Evolutionary conservation across 2,888 invertebrate species (phyloP), one percentile per base, ranked within the genome.

Genomic region (Hofmannophila pseudospretella): DNA sequence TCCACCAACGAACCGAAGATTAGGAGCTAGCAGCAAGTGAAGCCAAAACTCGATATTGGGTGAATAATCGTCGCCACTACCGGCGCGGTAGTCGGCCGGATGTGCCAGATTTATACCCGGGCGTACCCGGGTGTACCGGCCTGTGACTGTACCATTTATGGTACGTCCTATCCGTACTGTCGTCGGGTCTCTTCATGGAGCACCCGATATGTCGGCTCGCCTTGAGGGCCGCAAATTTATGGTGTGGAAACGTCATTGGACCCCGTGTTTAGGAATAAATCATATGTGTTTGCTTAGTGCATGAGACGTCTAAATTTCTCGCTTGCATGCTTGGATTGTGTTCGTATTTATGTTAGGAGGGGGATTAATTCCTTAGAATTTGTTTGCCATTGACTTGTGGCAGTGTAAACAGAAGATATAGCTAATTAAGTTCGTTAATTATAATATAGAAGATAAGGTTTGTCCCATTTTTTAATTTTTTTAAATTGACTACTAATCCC

Each of bases 11-110:
- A 76, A 76, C 72, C 76, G 68, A 84, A 85, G 85, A 85, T 82
- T 82, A 80, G 79, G 62, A 67, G 66, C 66, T 69, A 76, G 78
- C 76, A 73, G 78, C 76, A 73, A 82, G 79, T 84, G 77, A 78
- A 80, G 82, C 82, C 80, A 82, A 82, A 85, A 85, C 82, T 84
- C 84, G 86, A 86, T 86, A 85, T 84, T 85, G 81, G 81, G 74
- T 86, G 85, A 86, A 84, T 86, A 84, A 86, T 85, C 76, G 86
- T 81, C 71, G 72, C 73, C 77, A 81, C 84, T 85, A 82, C 86
- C 86, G 86, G 85, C 71, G 78, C 74, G 81, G 79, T 76, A 65
- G 71, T 63, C 70, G 67, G 63, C 81, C 85, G 85, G 86, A 85
- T 76, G 75, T 60, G 71, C 71, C 75, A 80, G 86, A 85, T 85